Evolutionary conservation across 2,113 vertebrate genomes (phyloP).

Genomic region (Corvus cornix): DNA sequence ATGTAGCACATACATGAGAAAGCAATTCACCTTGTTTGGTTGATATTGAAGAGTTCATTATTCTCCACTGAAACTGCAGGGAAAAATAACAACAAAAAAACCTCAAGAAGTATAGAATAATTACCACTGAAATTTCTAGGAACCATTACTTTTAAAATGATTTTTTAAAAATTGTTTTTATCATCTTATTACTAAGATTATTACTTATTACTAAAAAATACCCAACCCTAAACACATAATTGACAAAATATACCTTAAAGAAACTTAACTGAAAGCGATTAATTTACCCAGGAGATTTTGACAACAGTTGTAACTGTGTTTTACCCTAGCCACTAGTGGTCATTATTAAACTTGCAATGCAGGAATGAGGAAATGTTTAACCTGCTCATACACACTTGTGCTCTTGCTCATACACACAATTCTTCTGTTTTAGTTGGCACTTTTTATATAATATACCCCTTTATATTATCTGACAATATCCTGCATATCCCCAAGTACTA

Average conservation of each 20-base stretch:
- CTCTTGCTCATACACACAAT: neutral
- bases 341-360: neutral
- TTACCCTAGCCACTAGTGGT: neutral
- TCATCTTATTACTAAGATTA: neutral
- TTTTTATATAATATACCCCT: neutral
- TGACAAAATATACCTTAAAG: neutral
- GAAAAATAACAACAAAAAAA: neutral
- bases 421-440: neutral
- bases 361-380: neutral
- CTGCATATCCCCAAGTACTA: neutral
- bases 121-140: neutral
- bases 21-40: neutral
- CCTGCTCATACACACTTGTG: neutral
- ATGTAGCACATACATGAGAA: neutral
- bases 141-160: accelerated
- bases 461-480: neutral
- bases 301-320: neutral
- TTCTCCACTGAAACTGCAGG: neutral
- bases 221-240: neutral
- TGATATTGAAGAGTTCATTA: neutral
- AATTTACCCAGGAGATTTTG: neutral
- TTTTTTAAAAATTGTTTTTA: neutral
- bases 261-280: neutral
- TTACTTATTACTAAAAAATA: neutral
- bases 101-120: neutral